Conservation (phyloP, 2,797 vertebrate genomes). For the Epinephelus awoara region DNA sequence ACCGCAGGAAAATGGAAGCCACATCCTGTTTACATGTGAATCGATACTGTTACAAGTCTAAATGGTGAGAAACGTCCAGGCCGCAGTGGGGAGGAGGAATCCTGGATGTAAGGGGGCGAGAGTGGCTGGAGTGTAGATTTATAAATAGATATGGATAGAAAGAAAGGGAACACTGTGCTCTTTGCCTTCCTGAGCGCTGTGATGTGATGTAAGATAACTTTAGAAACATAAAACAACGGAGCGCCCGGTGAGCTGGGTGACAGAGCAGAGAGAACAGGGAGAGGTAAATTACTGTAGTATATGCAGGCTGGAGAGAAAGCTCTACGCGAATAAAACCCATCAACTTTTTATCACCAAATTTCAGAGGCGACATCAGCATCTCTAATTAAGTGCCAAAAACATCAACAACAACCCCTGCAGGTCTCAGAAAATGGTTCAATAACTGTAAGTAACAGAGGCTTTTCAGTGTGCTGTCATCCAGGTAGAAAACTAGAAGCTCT, state of each 20-base stretch:
- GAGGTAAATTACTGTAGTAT: conserved; percentile 23
- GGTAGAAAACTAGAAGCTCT: background rate
- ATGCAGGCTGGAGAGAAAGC: conserved; percentile 9
- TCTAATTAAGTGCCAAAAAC: conserved; percentile 69
- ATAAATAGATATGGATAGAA: conserved; percentile 34
- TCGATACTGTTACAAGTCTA: conserved; percentile 73
- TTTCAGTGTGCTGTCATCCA: conserved; percentile 33
- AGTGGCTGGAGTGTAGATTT: conserved; percentile 31
- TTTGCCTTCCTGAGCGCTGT: conserved; percentile 35
- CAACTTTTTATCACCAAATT: conserved; percentile 55
- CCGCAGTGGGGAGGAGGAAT: conserved; percentile 49
- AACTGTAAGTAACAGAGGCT: conserved; percentile 16
- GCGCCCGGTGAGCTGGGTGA: conserved; percentile 24
- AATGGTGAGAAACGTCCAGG: conserved; percentile 69
- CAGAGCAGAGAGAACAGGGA: conserved; percentile 7
- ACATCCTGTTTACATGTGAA: conserved; percentile 73
- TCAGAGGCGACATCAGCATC: conserved; percentile 51
- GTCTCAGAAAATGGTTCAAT: conserved; percentile 45
- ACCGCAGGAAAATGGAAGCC: conserved; percentile 57
- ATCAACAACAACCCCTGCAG: conserved; percentile 49
- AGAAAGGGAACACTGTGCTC: conserved; percentile 54
- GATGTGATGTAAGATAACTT: conserved; percentile 55
- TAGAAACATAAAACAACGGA: conserved; percentile 52
- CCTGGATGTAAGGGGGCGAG: conserved; percentile 16
- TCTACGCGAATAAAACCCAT: conserved; percentile 52